These are phyloP conservation scores for Conus canariensis DNA, from an alignment of 2,888 invertebrate genomes.

Conservation along the genomic window DNA sequence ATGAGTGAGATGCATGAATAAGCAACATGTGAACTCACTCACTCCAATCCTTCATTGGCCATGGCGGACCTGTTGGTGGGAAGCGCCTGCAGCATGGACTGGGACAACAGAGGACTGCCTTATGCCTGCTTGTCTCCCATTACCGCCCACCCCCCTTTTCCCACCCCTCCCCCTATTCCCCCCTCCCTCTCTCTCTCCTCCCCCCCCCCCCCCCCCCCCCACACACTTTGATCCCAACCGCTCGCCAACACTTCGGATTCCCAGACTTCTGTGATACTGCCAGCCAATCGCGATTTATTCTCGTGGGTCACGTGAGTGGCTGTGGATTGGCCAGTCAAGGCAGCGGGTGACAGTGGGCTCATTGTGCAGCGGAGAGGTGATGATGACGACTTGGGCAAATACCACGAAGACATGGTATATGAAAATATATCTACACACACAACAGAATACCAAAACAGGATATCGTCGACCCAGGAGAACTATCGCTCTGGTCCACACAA, in stretches of 20 bases:
- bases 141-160: background rate
- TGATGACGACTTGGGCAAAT: background rate
- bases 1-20: background rate
- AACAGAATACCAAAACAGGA: too few species aligned
- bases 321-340: constrained; percentile 36
- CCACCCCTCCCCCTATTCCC: background rate
- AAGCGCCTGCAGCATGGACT: background rate
- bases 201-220: background rate
- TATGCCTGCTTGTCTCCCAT: background rate
- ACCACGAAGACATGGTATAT: too few species aligned
- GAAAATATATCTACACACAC: too few species aligned
- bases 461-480: background rate
- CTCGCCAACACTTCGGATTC: constrained; percentile 8
- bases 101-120: background rate
- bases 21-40: background rate
- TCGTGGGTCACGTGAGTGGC: constrained; percentile 40
- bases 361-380: constrained; percentile 11
- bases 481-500: background rate
- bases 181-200: background rate
- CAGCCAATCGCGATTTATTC: constrained; percentile 35
- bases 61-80: background rate
- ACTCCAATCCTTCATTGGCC: background rate
- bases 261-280: constrained; percentile 45
- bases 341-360: constrained; percentile 27
- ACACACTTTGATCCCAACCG: background rate